These are phyloP conservation scores for Orthosia gracilis DNA, from an alignment of 2,888 invertebrate genomes.

Conservation along the genomic window DNA sequence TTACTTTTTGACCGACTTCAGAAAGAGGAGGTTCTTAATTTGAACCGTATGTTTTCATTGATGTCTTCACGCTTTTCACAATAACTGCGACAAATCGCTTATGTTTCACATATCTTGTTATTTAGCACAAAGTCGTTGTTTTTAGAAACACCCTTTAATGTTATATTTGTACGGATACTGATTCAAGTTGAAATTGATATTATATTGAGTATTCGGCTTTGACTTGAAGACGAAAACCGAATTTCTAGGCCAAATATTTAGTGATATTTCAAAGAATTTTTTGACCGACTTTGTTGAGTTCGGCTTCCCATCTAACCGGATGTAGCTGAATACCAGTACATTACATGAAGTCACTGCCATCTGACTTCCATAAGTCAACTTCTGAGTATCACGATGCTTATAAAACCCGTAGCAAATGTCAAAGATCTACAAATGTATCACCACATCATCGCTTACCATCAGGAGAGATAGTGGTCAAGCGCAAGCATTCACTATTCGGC, in stretches of 20 bases:
- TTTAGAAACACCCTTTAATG: conserved; percentile 20
- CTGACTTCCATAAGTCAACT: too few species aligned
- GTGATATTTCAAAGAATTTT: too few species aligned
- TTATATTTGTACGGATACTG: conserved; percentile 38
- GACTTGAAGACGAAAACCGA: conserved; percentile 3
- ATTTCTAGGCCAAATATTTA: conserved; percentile 1
- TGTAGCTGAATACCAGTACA: too few species aligned
- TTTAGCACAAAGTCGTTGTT: conserved; percentile 57
- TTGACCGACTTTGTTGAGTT: not conserved
- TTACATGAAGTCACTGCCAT: too few species aligned
- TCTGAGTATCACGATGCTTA: not conserved
- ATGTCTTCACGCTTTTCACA: not conserved
- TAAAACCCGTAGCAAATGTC: not conserved
- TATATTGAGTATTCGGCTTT: conserved; percentile 25
- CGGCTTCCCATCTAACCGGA: not conserved
- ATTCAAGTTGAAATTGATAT: conserved; percentile 20
- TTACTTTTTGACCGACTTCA: too few species aligned
- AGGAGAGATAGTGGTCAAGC: too few species aligned
- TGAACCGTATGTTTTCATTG: too few species aligned
- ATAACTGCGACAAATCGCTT: conserved; percentile 43
- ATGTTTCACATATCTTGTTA: conserved; percentile 57
- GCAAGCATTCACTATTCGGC: conserved; percentile 42
- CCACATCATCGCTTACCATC: too few species aligned
- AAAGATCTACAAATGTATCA: too few species aligned
- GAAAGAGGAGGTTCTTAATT: too few species aligned